Conservation (phyloP, 2,113 vertebrate species). For the Tragulus kanchil region DNA sequence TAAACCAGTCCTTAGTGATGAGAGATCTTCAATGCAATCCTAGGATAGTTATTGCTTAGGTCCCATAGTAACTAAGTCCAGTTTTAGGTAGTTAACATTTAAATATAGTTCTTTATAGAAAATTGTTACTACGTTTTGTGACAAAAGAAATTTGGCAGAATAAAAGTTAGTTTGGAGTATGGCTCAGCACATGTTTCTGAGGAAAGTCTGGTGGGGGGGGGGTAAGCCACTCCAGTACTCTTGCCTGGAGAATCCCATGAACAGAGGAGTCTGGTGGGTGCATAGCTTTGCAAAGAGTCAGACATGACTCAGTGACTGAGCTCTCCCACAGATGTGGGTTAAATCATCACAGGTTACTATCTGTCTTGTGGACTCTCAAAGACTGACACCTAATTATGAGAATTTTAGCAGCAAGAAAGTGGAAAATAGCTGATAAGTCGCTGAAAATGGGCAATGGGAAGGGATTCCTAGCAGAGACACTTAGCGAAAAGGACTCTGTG, state of each 20-base stretch:
- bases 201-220: too few species aligned
- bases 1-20: neutral
- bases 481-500: neutral
- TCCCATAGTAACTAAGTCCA: neutral
- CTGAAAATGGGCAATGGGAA: neutral
- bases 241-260: neutral
- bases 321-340: neutral
- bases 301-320: neutral
- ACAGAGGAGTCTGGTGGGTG: neutral
- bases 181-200: conserved; percentile 10
- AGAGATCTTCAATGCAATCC: neutral
- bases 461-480: neutral
- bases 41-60: neutral
- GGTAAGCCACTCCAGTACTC: too few species aligned
- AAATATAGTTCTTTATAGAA: neutral
- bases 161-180: neutral
- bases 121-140: neutral
- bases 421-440: neutral
- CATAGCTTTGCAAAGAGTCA: neutral
- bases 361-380: neutral
- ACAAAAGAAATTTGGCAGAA: neutral
- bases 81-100: neutral
- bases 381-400: neutral
- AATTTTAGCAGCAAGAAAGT: neutral
- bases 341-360: neutral